phyloP scores from a whole-genome alignment of 2,888 invertebrate genomes.

The Leptopilina myrica region DNA sequence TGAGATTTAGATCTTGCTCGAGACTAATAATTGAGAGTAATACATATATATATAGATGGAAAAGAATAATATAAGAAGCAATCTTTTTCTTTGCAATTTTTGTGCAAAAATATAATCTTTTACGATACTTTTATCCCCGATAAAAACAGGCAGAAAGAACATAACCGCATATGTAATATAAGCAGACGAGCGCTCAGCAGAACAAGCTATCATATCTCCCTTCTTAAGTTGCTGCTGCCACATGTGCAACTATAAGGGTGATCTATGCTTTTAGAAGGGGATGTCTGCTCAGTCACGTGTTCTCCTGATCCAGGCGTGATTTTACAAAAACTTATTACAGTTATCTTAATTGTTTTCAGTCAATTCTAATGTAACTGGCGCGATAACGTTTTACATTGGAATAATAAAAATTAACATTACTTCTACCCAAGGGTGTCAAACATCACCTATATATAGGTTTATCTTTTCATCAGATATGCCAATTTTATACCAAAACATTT shows the following conservation, averaged over 20 bases:
- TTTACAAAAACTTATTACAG: constrained; percentile 65
- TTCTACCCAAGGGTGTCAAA: too few relatives aligned
- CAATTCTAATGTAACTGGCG: too few relatives aligned
- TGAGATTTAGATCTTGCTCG: too few relatives aligned
- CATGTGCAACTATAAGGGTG: constrained; percentile 60
- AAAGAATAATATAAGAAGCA: too few relatives aligned
- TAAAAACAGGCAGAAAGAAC: constrained; percentile 25
- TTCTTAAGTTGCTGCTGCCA: constrained; percentile 51
- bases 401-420: too few relatives aligned
- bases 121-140: constrained; percentile 21
- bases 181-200: constrained; percentile 8
- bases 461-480: too few relatives aligned
- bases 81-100: neutral
- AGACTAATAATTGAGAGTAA: too few relatives aligned
- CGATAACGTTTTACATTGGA: too few relatives aligned
- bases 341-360: constrained; percentile 59
- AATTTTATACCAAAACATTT: too few relatives aligned
- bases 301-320: constrained; percentile 68
- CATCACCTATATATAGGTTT: too few relatives aligned
- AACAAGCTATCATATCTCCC: constrained; percentile 43
- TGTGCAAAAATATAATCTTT: constrained; percentile 10
- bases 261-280: constrained; percentile 69
- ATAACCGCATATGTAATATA: constrained; percentile 13
- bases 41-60: too few relatives aligned
- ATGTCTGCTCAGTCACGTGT: constrained; percentile 67